Evolutionary conservation across 30 jellyfish, hydroid and myxozoan genomes (phyloP), one percentile per base, ranked within the genome.

Genomic region (Haliclystus octoradiatus): DNA sequence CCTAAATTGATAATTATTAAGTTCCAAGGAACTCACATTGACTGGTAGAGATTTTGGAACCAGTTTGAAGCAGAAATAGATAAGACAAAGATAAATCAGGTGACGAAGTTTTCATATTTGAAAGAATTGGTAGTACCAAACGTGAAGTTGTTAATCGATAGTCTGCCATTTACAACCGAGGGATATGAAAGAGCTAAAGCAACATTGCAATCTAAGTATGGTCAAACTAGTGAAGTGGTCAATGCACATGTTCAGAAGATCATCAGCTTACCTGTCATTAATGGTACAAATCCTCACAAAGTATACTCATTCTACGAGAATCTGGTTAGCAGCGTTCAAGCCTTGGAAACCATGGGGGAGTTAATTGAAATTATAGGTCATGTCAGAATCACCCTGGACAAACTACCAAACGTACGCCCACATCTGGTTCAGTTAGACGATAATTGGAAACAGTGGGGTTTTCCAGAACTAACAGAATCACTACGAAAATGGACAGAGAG

Each of bases 181-280:
- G 94, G 94, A 3, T 81, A 81, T 62, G 83, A 72, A 66, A 52
- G 94, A 53, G 92, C 90, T 9, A 82, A 82, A 40, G 30, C 81
- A 47, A 73, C 74, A 27, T 73, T 73, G 33, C 47, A 66, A 68
- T 50, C 91, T 26, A 66, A 82, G 23, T 74, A 73, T 72, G 89
- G 83, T 26, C 33, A 66, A 72, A 53, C 82, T 26, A 81, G 78
- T 47, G 94, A 81, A 69, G 77, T 81, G 23, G 73, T 60, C 9
- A 81, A 81, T 30, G 90, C 90, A 2, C 80, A 80, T 31, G 57
- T 80, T 30, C 93, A 80, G 50, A 52, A 53, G 27, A 71, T 80
- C 67, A 72, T 72, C 53, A 29, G 73, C 31, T 73, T 80, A 27
- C 88, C 86, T n/a, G 32, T 40, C 66, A 63, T 80, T 34, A 28